Percentiles rank a stretch among this genome's conserved stretches.
These are phyloP conservation scores for Apostichopus leukothele DNA, from an alignment of 53 echinoderm and acorn worm genomes.

Conservation along the genomic window DNA sequence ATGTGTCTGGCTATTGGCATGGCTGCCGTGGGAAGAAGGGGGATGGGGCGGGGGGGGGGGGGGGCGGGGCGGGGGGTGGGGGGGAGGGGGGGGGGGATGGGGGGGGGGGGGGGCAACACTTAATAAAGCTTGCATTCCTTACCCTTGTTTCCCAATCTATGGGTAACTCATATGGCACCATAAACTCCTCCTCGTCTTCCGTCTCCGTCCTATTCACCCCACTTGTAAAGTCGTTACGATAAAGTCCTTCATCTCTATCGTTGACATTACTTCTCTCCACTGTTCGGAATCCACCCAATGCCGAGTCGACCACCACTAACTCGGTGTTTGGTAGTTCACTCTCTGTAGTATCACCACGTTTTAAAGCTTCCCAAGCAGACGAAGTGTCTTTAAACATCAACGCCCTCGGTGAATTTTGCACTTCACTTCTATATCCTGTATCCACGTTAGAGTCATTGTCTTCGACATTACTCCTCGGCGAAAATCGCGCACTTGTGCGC, in stretches of 20 bases:
- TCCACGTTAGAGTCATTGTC: neutral
- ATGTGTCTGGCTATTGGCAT: too few relatives aligned
- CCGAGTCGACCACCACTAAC: conserved; percentile 75
- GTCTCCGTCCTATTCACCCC: neutral
- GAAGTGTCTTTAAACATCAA: conserved; percentile 85
- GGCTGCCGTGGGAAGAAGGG: too few relatives aligned
- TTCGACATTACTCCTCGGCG: neutral
- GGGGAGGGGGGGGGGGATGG: too few relatives aligned
- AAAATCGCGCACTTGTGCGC: neutral
- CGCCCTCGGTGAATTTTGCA: conserved; percentile 41
- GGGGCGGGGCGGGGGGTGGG: too few relatives aligned
- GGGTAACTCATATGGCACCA: conserved; percentile 60
- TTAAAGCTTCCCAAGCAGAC: conserved; percentile 86
- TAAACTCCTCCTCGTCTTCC: conserved; percentile 6
- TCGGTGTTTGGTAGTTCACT: conserved; percentile 73
- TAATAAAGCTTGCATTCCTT: neutral
- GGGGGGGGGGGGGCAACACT: too few relatives aligned
- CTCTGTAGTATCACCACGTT: conserved; percentile 57
- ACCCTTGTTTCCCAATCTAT: conserved; percentile 54
- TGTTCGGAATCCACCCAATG: conserved; percentile 72
- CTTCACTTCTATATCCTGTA: neutral
- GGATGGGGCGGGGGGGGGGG: too few relatives aligned
- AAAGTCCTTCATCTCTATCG: neutral
- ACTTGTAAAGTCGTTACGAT: neutral
- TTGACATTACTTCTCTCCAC: conserved; percentile 59